Evolutionary conservation across 1,140 invertebrate species (phyloP).

Genomic region (Aleiodes sp.): DNA sequence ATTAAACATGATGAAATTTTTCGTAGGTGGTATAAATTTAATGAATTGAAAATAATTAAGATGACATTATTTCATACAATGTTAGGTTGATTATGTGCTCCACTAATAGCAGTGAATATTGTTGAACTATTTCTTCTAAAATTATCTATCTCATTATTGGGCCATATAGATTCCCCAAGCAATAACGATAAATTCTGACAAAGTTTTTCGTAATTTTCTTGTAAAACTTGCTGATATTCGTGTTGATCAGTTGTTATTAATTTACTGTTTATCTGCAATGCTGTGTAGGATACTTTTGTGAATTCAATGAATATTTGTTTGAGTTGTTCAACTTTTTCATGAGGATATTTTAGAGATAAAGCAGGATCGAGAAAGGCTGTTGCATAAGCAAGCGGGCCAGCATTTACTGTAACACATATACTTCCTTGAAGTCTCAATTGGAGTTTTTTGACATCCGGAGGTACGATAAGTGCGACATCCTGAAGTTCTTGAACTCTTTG

Average conservation of each 20-base stretch:
- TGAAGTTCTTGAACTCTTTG: slow-evolving; percentile 82
- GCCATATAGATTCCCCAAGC: slow-evolving; percentile 75
- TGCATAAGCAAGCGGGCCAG: slow-evolving; percentile 93
- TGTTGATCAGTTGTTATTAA: slow-evolving; percentile 86
- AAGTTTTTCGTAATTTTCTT: slow-evolving; percentile 86
- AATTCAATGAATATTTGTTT: slow-evolving; percentile 88
- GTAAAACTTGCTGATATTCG: slow-evolving; percentile 88
- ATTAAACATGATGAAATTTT: not conserved
- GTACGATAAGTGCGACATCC: slow-evolving; percentile 82
- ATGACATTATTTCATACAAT: no score
- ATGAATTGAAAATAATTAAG: no score
- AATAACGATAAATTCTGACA: slow-evolving; percentile 79
- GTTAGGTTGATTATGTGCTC: slow-evolving; percentile 73
- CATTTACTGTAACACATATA: slow-evolving; percentile 93
- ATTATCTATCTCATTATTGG: slow-evolving; percentile 71
- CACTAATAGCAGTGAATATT: slow-evolving; percentile 75
- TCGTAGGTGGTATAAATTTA: no score
- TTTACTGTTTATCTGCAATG: slow-evolving; percentile 86
- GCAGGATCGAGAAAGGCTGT: slow-evolving; percentile 85
- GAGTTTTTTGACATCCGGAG: slow-evolving; percentile 87
- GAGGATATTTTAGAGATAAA: slow-evolving; percentile 73
- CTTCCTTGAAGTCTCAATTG: slow-evolving; percentile 90
- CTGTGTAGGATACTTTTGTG: slow-evolving; percentile 85
- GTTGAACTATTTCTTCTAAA: slow-evolving; percentile 74
- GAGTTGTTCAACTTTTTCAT: slow-evolving; percentile 84